Evolutionary conservation across 2,888 invertebrate species (phyloP).

Genomic region (Idaea dimidiata): DNA sequence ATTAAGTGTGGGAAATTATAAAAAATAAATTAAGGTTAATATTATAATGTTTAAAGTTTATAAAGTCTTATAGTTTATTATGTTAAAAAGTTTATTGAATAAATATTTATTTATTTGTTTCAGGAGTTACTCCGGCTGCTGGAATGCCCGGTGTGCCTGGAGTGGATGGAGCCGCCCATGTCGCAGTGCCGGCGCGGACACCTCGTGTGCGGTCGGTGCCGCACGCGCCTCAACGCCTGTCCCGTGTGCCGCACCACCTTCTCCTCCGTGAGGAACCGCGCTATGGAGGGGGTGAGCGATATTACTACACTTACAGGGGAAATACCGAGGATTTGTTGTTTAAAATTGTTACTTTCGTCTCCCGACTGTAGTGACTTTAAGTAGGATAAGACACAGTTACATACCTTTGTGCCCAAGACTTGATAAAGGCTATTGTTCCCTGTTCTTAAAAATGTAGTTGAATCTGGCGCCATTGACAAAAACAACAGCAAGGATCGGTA

Average conservation of each 20-base stretch:
- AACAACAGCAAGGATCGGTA: too few relatives aligned
- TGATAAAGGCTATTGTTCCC: too few relatives aligned
- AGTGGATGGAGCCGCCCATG: slow-evolving; percentile 82
- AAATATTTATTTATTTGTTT: neutral
- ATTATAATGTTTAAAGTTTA: too few relatives aligned
- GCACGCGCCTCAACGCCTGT: slow-evolving; percentile 77
- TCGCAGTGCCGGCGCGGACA: slow-evolving; percentile 84
- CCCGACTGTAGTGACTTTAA: neutral
- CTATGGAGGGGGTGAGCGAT: slow-evolving; percentile 73
- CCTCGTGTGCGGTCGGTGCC: slow-evolving; percentile 80
- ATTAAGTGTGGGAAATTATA: too few relatives aligned
- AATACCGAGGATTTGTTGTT: too few relatives aligned
- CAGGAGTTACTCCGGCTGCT: slow-evolving; percentile 70
- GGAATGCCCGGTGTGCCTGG: slow-evolving; percentile 84
- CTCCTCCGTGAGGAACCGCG: slow-evolving; percentile 74
- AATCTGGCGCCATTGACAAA: too few relatives aligned
- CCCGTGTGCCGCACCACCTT: slow-evolving; percentile 82
- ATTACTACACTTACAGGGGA: neutral
- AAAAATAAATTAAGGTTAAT: too few relatives aligned
- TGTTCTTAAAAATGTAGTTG: too few relatives aligned
- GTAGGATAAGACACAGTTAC: too few relatives aligned
- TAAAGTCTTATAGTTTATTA: too few relatives aligned
- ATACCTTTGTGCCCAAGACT: too few relatives aligned
- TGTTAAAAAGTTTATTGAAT: neutral
- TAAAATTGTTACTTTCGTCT: too few relatives aligned